Conservation (phyloP, 2,888 invertebrate genomes). For the Parapristionchus giblindavisi region DNA sequence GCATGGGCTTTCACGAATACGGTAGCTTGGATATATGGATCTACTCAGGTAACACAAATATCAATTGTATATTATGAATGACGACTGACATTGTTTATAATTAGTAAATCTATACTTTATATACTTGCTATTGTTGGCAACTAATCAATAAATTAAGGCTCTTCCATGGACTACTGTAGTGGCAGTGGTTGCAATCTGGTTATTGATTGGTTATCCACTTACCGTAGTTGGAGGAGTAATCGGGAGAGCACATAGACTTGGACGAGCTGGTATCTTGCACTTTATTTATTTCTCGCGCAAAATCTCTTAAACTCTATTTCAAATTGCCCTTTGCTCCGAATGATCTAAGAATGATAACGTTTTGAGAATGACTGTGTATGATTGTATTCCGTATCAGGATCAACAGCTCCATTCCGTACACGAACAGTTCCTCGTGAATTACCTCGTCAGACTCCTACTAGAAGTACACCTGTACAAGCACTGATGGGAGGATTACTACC, state of each 20-base stretch:
- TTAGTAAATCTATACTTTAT: no score
- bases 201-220: slow-evolving; percentile 73
- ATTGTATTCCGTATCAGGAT: neutral
- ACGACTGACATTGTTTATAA: neutral
- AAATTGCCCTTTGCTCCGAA: no score
- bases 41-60: slow-evolving; percentile 65
- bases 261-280: neutral
- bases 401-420: slow-evolving; percentile 71
- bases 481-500: slow-evolving; percentile 74
- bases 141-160: no score
- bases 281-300: neutral
- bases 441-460: slow-evolving; percentile 72
- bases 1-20: slow-evolving; percentile 73
- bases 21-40: slow-evolving; percentile 73
- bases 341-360: no score
- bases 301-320: no score
- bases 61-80: neutral
- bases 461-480: slow-evolving; percentile 72
- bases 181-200: slow-evolving; percentile 72
- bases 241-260: slow-evolving; percentile 51
- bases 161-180: slow-evolving; percentile 73
- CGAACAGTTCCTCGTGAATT: slow-evolving; percentile 74
- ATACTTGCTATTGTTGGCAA: no score
- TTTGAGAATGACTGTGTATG: neutral
- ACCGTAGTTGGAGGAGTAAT: slow-evolving; percentile 74